Base-by-base conservation (phyloP, 1,140 invertebrate species). In the Wiebesia pumilae region DNA sequence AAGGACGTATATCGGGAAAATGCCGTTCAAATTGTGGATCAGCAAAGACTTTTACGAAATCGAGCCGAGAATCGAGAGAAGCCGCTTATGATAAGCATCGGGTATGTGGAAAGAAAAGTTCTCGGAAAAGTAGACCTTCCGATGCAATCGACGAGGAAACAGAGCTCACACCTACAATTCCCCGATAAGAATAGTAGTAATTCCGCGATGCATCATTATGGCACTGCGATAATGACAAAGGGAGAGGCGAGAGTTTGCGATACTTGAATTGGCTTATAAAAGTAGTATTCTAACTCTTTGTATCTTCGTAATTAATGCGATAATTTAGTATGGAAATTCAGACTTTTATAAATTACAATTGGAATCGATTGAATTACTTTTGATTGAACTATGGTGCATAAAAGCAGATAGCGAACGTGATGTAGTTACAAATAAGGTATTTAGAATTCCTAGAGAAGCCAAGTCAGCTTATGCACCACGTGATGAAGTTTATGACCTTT, bases 1-100 rank as follows among this genome's bases (percentile, higher is more conserved):
- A 75, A 78, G 65, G 30, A 21, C 24, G 12, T 62, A 19, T 51
- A 65, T 80, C 51, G 78, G 16, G 1, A 54, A 54, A 24, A 40
- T n/a, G 19, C 14, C 2, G 30, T 35, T 35, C 54, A n/a, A n/a
- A 80, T 65, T 35, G 54, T 27, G 16, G n/a, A 1, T 38, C 24
- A 33, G n/a, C 10, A 30, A 35, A 35, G 78, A 7, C 16, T 65
- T n/a, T 30, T 51, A 43, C 33, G 54, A 19, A 62, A 65, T 38
- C 43, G 78, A 62, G 38, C 7, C 43, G 65, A 62, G 33, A 65
- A 80, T 62, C 54, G 78, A 80, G 51, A 65, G 54, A 80, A 80
- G 51, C 78, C 7, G 35, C n/a, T 80, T 80, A 80, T 33, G 54
- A 62, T 58, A 58, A 58, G 77, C 10, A 27, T 43, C 30, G 21